Base-by-base conservation (phyloP, 2,113 vertebrate species). In the Triplophysa tibetana region DNA sequence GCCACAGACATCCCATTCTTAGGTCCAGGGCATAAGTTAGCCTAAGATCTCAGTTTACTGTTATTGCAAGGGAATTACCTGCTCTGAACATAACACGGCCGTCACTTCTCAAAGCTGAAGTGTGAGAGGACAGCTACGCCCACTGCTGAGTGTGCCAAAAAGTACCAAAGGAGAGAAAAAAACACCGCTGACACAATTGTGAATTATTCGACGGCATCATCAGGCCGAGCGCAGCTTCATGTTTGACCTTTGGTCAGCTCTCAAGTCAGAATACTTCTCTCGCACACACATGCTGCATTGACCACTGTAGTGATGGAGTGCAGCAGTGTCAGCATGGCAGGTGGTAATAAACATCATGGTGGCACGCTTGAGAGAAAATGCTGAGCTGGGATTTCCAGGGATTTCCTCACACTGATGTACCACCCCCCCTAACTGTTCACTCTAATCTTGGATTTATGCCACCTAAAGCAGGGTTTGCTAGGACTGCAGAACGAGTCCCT, bases 371-470 rank as follows among this genome's bases (percentile, higher is more conserved):
- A 70, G 82, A 87, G 87, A 89, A 89, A 87, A 52, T 43, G 83
- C 87, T 89, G 89, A 91, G 84, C 83, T 84, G 86, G 90, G 86
- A 89, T 88, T 86, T 87, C 83, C 60, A 74, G 88, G 92, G 89
- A 88, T 92, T 91, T 91, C 92, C 90, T 91, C 85, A 66, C 65
- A 75, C 52, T 89, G 85, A 91, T 89, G 85, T 85, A 83, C 75
- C 23, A n/a, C 79, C 79, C 81, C 65, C 3, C 66, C 52, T 14
- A 43, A n/a, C 54, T 76, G 72, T 48, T 50, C 68, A 70, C 52
- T 65, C 56, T 81, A 72, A 81, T 83, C 52, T 69, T 63, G 73
- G 75, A 70, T 69, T 72, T 67, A 74, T 64, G 41, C 74, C 77
- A 50, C 83, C 76, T 70, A 75, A 84, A 80, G 82, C 29, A 81